phyloP scores from a whole-genome alignment of 2,888 invertebrate species.

The Esperia sulphurella region DNA sequence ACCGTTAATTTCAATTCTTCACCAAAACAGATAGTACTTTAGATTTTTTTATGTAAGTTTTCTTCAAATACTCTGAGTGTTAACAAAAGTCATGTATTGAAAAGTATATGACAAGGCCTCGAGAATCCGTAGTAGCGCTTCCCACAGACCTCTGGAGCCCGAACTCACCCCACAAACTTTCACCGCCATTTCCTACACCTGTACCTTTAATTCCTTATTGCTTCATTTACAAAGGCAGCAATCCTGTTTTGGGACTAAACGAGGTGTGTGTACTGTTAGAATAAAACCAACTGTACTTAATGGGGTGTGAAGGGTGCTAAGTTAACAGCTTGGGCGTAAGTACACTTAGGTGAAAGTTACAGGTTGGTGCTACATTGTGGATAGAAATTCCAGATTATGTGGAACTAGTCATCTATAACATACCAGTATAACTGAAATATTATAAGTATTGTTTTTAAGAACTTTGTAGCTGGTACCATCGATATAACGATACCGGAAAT shows the following conservation, averaged over 20 bases:
- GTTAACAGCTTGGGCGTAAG: neutral
- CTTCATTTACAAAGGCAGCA: constrained; percentile 24
- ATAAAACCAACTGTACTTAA: constrained; percentile 7
- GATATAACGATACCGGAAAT: too few relatives aligned
- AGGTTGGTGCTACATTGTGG: too few relatives aligned
- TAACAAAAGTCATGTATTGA: too few relatives aligned
- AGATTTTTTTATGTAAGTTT: too few relatives aligned
- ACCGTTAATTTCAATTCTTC: too few relatives aligned
- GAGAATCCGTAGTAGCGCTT: neutral
- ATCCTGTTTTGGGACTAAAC: constrained; percentile 2
- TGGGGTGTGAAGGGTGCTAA: constrained; percentile 1
- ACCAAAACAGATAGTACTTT: too few relatives aligned
- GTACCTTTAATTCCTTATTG: constrained; percentile 42
- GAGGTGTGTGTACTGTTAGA: neutral
- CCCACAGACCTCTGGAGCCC: constrained; percentile 18
- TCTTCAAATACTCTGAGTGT: too few relatives aligned
- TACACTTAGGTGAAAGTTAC: neutral
- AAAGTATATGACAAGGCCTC: neutral
- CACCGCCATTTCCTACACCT: constrained; percentile 32
- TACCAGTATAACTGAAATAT: too few relatives aligned
- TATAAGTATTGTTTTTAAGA: too few relatives aligned
- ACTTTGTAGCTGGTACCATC: too few relatives aligned
- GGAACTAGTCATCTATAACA: too few relatives aligned
- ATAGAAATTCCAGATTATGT: too few relatives aligned
- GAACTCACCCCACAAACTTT: constrained; percentile 19